Percentiles rank a stretch among this genome's conserved stretches.
Evolutionary conservation across 2,888 invertebrate genomes (phyloP).

Genomic region (Chloroclysta siterata): DNA sequence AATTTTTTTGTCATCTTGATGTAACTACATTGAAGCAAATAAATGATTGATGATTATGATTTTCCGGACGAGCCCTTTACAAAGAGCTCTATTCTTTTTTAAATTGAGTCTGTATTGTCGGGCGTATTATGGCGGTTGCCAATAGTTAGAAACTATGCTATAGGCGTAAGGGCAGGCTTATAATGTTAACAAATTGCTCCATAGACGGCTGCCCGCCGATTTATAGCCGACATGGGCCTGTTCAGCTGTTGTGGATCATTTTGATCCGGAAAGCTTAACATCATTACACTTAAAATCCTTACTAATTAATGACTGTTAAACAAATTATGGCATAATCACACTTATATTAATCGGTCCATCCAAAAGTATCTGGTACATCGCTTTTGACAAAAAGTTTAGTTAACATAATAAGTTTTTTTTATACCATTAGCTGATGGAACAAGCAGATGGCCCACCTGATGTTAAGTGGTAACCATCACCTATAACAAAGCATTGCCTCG

Average conservation of each 20-base stretch:
- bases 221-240: conserved; percentile 46
- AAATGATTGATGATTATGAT: too few relatives aligned
- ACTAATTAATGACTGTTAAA: conserved; percentile 4
- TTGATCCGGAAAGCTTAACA: conserved; percentile 13
- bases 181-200: conserved; percentile 54
- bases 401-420: too few relatives aligned
- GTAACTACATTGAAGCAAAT: too few relatives aligned
- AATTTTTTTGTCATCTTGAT: too few relatives aligned
- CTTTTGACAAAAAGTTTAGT: too few relatives aligned
- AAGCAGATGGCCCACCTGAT: too few relatives aligned
- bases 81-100: too few relatives aligned
- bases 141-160: neutral
- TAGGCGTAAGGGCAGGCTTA: conserved; percentile 44
- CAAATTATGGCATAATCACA: neutral
- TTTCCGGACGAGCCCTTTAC: too few relatives aligned
- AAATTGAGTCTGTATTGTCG: neutral
- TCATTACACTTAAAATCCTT: conserved; percentile 2
- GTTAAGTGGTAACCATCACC: too few relatives aligned
- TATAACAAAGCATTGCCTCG: too few relatives aligned
- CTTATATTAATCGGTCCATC: neutral
- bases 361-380: too few relatives aligned
- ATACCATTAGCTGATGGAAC: too few relatives aligned
- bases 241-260: conserved; percentile 31
- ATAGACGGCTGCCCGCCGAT: conserved; percentile 46
- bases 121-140: neutral